Conservation (phyloP, 2,797 vertebrate species). For the Yasuhikotakia modesta region DNA sequence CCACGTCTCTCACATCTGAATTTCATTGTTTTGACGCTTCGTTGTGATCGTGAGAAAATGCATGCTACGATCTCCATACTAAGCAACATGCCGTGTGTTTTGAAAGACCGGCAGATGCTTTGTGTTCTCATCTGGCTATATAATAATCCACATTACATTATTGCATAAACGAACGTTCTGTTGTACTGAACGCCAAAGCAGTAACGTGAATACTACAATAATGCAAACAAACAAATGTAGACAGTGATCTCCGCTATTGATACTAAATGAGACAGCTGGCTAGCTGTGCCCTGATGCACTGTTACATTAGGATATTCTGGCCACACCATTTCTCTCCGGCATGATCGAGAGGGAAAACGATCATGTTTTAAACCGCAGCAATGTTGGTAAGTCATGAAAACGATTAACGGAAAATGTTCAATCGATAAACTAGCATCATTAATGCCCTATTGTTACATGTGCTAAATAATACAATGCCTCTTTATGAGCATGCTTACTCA, state of each 20-base stretch:
- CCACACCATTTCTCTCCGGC: constrained; percentile 4
- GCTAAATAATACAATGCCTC: background rate
- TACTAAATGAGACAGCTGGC: constrained; percentile 3
- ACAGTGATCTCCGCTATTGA: background rate
- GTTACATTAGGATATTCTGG: constrained; percentile 4
- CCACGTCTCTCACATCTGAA: constrained; percentile 20
- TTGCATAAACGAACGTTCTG: background rate
- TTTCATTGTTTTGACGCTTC: background rate
- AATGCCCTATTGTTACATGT: background rate
- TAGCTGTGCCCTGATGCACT: constrained; percentile 20
- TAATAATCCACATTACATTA: background rate
- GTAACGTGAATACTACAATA: background rate
- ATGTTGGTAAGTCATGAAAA: background rate
- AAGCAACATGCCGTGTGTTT: background rate
- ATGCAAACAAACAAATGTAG: background rate
- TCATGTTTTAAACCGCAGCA: background rate
- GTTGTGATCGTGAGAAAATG: background rate
- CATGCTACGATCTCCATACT: background rate
- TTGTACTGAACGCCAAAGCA: background rate
- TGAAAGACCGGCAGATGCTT: background rate
- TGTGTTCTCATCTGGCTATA: background rate
- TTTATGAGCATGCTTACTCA: constrained; percentile 16
- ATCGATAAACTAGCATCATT: background rate
- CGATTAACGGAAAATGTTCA: background rate
- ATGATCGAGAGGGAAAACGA: constrained; percentile 13